These are phyloP conservation scores for Limanda limanda DNA, from an alignment of 2,113 vertebrate species.

Conservation along the genomic window DNA sequence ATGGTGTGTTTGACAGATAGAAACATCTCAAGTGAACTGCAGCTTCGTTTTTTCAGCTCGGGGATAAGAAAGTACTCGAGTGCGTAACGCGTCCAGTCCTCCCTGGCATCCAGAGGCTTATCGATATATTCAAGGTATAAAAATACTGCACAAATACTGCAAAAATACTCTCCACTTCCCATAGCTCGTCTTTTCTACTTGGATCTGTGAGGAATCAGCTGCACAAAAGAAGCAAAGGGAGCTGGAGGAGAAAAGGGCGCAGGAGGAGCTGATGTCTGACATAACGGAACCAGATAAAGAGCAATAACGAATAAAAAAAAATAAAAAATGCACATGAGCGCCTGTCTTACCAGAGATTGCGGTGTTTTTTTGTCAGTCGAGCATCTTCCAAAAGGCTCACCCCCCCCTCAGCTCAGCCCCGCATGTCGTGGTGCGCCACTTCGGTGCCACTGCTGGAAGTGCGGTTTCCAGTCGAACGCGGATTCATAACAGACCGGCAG, in stretches of 20 bases:
- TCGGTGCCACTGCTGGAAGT: constrained; percentile 70
- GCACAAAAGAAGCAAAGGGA: not conserved
- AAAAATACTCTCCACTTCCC: constrained; percentile 6
- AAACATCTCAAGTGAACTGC: not conserved
- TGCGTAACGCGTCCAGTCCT: constrained; percentile 23
- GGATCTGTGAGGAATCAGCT: not conserved
- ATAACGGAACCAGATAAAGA: not conserved
- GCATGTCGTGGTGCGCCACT: constrained; percentile 73
- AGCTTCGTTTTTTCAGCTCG: not conserved
- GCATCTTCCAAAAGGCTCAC: constrained; percentile 61
- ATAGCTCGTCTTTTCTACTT: constrained; percentile 1
- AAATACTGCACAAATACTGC: not conserved
- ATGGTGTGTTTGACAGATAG: not conserved
- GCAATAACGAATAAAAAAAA: not conserved
- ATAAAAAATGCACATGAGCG: not conserved
- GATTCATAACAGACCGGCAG: constrained; percentile 65
- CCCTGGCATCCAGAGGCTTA: constrained; percentile 20
- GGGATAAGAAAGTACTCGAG: constrained; percentile 16
- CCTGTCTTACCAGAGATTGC: constrained; percentile 66
- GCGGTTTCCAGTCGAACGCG: constrained; percentile 63
- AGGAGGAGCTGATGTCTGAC: not conserved
- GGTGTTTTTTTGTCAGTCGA: constrained; percentile 6
- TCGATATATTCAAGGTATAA: constrained; percentile 10
- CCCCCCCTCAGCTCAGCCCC: constrained; percentile 40
- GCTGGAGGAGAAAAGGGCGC: not conserved